Conservation (phyloP, 2,888 invertebrate genomes). For the Furcula furcula region DNA sequence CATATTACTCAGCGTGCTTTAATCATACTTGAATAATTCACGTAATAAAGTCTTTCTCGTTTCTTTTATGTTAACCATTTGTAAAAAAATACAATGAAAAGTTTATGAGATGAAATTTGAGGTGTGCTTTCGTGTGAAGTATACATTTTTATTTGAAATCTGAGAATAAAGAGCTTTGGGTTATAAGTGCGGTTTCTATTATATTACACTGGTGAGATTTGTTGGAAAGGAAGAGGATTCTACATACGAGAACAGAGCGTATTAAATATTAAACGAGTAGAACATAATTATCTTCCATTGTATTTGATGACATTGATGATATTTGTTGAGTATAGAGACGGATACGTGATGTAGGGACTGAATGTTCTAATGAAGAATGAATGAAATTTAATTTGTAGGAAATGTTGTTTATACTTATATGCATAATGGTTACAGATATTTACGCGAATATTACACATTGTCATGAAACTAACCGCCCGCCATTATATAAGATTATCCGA, state of each 20-base stretch:
- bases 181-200: conserved; percentile 11
- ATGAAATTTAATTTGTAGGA: no score
- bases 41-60: not conserved
- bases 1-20: not conserved
- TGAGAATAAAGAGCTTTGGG: conserved; percentile 8
- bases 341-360: no score
- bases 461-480: no score
- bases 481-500: no score
- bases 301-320: no score
- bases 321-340: no score
- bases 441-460: no score
- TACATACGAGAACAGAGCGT: conserved; percentile 1
- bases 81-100: conserved; percentile 4
- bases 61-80: not conserved
- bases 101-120: conserved; percentile 6
- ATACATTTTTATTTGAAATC: conserved; percentile 6
- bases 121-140: conserved; percentile 5
- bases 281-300: no score
- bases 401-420: no score
- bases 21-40: not conserved
- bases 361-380: no score
- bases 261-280: not conserved
- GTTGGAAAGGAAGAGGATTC: conserved; percentile 7
- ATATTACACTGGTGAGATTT: conserved; percentile 6
- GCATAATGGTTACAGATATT: no score